These are phyloP conservation scores for Brenthis hecate DNA, from an alignment of 2,888 invertebrate species.

Conservation along the genomic window DNA sequence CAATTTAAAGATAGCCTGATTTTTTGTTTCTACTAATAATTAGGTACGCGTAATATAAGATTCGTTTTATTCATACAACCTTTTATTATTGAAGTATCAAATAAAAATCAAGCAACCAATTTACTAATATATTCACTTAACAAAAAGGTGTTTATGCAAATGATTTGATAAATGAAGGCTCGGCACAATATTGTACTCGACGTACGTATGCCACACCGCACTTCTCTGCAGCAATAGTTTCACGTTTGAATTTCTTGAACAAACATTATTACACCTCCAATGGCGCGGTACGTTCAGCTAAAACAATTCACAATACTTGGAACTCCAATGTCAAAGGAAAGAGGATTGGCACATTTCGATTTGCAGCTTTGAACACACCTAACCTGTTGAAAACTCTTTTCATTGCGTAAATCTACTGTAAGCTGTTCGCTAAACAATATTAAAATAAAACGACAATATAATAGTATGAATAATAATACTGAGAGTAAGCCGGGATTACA, in stretches of 20 bases:
- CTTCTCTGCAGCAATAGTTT: slow-evolving; percentile 65
- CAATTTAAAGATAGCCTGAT: no score
- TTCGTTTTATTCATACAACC: no score
- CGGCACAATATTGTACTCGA: slow-evolving; percentile 55
- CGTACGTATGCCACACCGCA: slow-evolving; percentile 52
- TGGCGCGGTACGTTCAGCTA: slow-evolving; percentile 67
- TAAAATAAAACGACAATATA: slow-evolving; percentile 32
- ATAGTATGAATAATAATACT: slow-evolving; percentile 26
- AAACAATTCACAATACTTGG: slow-evolving; percentile 74
- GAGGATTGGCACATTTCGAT: slow-evolving; percentile 55
- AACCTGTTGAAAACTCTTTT: neutral
- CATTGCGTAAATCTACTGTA: neutral
- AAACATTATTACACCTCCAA: slow-evolving; percentile 76
- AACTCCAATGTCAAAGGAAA: slow-evolving; percentile 73
- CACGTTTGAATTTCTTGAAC: slow-evolving; percentile 76
- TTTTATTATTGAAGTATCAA: neutral
- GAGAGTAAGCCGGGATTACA: slow-evolving; percentile 39
- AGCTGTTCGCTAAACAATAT: neutral
- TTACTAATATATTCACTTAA: no score
- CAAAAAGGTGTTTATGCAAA: slow-evolving; percentile 47
- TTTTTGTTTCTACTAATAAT: no score
- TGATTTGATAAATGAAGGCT: slow-evolving; percentile 46
- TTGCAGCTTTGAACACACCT: slow-evolving; percentile 22
- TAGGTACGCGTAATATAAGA: no score
- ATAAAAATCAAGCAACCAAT: neutral